These are phyloP conservation scores for Galerucella nymphaeae DNA, from an alignment of 2,888 invertebrate genomes.

Conservation along the genomic window DNA sequence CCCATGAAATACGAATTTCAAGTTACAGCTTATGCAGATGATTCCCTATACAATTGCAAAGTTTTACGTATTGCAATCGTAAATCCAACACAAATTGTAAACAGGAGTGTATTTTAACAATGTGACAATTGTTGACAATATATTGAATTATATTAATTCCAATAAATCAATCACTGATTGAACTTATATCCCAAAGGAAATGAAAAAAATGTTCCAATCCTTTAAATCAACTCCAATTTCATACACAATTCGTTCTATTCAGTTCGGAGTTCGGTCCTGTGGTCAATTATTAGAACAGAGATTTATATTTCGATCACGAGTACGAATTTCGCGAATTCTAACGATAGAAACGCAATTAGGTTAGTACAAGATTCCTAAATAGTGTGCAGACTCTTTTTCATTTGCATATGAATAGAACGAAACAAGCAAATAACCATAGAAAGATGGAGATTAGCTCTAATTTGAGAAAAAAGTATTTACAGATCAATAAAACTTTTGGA, in stretches of 20 bases:
- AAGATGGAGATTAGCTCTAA: neutral
- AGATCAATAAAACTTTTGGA: too few species aligned
- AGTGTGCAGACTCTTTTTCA: constrained; percentile 18
- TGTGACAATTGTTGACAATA: neutral
- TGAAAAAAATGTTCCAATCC: too few species aligned
- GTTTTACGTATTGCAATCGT: constrained; percentile 37
- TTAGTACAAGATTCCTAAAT: constrained; percentile 24
- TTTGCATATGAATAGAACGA: constrained; percentile 24
- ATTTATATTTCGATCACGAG: constrained; percentile 49
- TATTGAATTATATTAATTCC: neutral
- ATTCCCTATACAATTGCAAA: constrained; percentile 28
- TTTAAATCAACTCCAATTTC: too few species aligned
- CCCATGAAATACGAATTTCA: constrained; percentile 32
- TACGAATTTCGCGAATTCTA: constrained; percentile 46
- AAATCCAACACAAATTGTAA: constrained; percentile 18
- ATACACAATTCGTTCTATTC: neutral
- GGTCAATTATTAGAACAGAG: constrained; percentile 7
- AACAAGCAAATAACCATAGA: neutral
- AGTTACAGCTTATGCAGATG: constrained; percentile 42
- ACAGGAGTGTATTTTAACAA: constrained; percentile 8
- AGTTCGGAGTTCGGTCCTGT: neutral
- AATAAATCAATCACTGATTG: neutral
- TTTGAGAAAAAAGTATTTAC: too few species aligned
- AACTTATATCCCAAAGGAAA: too few species aligned
- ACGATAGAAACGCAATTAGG: constrained; percentile 45